Percentiles rank a stretch among this genome's conserved stretches.
phyloP scores from a whole-genome alignment of 2,797 vertebrate genomes.

The Cheirogaleus major region DNA sequence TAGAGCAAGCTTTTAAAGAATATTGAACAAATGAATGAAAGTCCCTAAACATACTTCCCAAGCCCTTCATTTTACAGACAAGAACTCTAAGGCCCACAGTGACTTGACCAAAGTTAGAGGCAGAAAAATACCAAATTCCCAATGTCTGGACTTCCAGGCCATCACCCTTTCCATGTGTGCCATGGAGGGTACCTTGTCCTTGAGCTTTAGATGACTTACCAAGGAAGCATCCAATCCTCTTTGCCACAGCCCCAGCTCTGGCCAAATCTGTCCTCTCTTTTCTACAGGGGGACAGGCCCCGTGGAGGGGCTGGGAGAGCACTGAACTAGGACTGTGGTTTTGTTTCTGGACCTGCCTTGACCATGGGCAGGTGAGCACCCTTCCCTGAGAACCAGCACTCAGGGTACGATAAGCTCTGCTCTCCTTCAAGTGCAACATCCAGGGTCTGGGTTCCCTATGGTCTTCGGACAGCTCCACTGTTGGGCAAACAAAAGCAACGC shows the following conservation, averaged over 20 bases:
- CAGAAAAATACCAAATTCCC: background rate
- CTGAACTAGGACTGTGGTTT: background rate
- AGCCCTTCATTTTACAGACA: background rate
- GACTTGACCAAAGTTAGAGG: background rate
- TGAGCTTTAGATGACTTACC: background rate
- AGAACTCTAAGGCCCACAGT: background rate
- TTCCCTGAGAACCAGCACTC: background rate
- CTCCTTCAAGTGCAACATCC: background rate
- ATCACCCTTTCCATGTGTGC: rapidly evolving
- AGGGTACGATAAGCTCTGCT: background rate
- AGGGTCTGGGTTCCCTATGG: background rate
- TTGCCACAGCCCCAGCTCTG: background rate
- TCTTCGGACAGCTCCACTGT: background rate
- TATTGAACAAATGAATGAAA: background rate
- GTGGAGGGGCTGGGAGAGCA: background rate
- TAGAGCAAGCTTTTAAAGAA: background rate
- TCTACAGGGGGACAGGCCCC: background rate
- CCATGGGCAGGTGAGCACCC: background rate
- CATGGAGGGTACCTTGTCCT: background rate
- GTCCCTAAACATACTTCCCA: background rate
- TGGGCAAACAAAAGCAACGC: background rate
- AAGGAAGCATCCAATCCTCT: background rate
- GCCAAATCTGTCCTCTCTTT: background rate
- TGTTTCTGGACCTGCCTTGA: background rate
- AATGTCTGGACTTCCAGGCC: background rate